These are phyloP conservation scores for Hipposideros larvatus DNA, from an alignment of 2,797 vertebrate species.

Conservation along the genomic window DNA sequence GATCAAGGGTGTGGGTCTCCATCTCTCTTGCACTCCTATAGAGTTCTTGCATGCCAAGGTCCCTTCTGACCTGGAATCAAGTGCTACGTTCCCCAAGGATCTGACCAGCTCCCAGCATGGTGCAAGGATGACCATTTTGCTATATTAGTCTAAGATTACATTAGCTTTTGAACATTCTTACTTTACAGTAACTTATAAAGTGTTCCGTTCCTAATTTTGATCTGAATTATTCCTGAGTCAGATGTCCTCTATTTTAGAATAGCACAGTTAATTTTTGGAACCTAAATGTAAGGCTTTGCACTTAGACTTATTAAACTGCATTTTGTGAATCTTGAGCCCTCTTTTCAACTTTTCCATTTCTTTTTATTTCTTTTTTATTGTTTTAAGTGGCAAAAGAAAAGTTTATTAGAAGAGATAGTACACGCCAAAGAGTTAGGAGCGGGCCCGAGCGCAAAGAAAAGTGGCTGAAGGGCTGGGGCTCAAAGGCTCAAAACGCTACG, in stretches of 20 bases:
- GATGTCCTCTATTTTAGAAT: neutral
- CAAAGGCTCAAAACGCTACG: too few species aligned
- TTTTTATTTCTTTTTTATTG: neutral
- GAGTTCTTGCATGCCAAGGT: neutral
- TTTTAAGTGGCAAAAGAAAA: too few species aligned
- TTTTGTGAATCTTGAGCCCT: neutral
- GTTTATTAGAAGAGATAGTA: too few species aligned
- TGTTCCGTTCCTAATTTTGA: slow-evolving; percentile 9
- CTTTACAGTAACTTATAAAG: neutral
- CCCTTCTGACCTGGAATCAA: neutral
- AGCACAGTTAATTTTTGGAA: neutral
- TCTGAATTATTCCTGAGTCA: slow-evolving; percentile 23
- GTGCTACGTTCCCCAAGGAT: neutral
- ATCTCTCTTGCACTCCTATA: neutral
- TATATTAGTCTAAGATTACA: neutral
- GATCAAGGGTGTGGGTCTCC: neutral
- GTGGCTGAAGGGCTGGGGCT: too few species aligned
- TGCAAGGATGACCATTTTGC: neutral
- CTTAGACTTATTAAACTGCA: neutral
- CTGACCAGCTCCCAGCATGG: neutral
- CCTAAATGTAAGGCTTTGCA: neutral
- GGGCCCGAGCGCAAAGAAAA: too few species aligned
- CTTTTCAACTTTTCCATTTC: neutral
- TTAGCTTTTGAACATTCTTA: neutral
- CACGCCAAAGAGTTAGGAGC: too few species aligned